Percentiles rank a stretch among this genome's conserved stretches.
These are phyloP conservation scores for Suricata suricatta DNA, from an alignment of 2,113 vertebrate genomes.

Conservation along the genomic window DNA sequence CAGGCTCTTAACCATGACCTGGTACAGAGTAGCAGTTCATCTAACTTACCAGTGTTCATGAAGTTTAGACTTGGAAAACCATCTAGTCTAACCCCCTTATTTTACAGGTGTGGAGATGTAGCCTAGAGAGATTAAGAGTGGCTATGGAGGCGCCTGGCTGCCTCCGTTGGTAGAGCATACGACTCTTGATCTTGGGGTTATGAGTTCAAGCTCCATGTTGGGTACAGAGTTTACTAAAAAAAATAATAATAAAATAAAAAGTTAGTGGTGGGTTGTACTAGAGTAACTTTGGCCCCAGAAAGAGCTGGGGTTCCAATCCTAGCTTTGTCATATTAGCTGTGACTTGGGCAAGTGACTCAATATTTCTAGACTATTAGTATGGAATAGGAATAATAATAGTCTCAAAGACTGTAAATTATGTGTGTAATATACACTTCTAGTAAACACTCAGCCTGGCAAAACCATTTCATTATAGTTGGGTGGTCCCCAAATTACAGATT, in stretches of 20 bases:
- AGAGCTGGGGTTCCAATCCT: neutral
- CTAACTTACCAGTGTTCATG: neutral
- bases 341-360: neutral
- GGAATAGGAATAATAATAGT: neutral
- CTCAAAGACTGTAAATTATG: neutral
- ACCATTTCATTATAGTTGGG: neutral
- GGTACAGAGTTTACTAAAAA: neutral
- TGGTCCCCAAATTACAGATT: neutral
- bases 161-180: neutral
- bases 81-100: neutral
- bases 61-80: neutral
- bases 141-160: neutral
- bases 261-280: neutral
- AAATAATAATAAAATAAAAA: neutral
- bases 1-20: neutral
- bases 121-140: neutral
- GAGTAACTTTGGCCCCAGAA: neutral
- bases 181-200: neutral
- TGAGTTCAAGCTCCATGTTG: neutral
- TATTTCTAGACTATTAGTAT: neutral
- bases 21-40: neutral
- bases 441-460: neutral
- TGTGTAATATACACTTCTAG: neutral
- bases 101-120: neutral
- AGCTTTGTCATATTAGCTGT: neutral